A percentile compares a stretch with the other conserved stretches of the same genome.
Evolutionary conservation across 2,113 vertebrate genomes (phyloP).

Genomic region (Saguinus midas): DNA sequence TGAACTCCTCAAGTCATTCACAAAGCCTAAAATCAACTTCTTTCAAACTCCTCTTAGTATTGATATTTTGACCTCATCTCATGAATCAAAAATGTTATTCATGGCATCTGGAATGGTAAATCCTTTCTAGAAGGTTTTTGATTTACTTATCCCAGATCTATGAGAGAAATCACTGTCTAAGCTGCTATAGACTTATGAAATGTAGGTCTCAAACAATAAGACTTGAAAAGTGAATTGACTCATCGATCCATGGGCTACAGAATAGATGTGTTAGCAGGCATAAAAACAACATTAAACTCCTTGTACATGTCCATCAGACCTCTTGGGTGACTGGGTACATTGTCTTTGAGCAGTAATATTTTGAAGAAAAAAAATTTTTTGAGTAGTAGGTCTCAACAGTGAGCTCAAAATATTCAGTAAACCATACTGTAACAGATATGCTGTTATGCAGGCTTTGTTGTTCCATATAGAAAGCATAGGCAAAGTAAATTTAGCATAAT

Average conservation of each 20-base stretch:
- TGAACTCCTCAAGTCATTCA: neutral
- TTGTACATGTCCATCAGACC: neutral
- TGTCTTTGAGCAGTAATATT: neutral
- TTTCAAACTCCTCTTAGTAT: neutral
- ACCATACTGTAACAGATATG: neutral
- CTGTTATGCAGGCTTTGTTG: neutral
- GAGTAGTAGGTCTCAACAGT: neutral
- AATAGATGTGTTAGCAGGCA: neutral
- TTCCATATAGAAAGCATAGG: neutral
- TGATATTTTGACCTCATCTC: neutral
- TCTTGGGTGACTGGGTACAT: neutral
- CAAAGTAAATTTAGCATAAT: neutral
- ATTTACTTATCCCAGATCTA: neutral
- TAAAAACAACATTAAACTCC: neutral
- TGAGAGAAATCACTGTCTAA: neutral
- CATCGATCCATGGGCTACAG: neutral
- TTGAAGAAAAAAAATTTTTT: neutral
- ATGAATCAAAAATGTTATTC: neutral
- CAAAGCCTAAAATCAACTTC: neutral
- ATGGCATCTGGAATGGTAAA: neutral
- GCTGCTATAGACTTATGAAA: neutral
- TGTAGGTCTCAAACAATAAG: neutral
- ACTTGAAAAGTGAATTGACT: neutral
- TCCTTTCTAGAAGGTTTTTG: neutral
- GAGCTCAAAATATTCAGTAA: neutral